These are phyloP conservation scores for Sitobion miscanthi DNA, from an alignment of 1,140 invertebrate species.

Conservation along the genomic window DNA sequence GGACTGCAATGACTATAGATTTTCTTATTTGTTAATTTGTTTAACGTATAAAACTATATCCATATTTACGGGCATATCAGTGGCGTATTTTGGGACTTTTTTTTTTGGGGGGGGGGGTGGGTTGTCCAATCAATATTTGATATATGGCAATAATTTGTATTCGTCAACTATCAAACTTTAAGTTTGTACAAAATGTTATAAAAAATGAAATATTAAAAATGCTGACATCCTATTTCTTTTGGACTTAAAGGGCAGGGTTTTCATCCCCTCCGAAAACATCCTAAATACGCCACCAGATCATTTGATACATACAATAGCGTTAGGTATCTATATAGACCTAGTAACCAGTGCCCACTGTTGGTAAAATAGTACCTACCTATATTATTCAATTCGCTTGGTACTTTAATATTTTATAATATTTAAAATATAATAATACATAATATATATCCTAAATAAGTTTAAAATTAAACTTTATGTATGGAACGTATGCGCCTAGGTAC, in stretches of 20 bases:
- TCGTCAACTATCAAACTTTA: not conserved
- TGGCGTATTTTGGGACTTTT: not conserved
- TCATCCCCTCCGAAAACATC: not conserved
- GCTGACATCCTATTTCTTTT: not conserved
- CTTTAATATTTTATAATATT: not conserved
- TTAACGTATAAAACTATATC: not conserved
- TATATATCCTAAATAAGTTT: not conserved
- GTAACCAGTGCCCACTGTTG: not conserved
- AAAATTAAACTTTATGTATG: no score
- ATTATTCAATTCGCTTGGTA: not conserved
- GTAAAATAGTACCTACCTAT: not conserved
- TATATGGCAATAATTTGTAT: not conserved
- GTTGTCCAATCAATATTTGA: no score
- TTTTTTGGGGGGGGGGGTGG: not conserved
- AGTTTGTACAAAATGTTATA: not conserved
- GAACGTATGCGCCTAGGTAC: no score
- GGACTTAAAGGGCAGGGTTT: not conserved
- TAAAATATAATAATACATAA: not conserved
- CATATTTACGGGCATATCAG: not conserved
- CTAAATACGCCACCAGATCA: not conserved
- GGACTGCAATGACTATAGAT: not conserved
- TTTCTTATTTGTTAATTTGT: not conserved
- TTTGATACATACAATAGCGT: not conserved
- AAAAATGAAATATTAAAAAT: not conserved
- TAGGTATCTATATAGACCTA: not conserved